Evolutionary conservation across 64 coral and sea anemone species (phyloP).

Genomic region (Anthopleura sola): DNA sequence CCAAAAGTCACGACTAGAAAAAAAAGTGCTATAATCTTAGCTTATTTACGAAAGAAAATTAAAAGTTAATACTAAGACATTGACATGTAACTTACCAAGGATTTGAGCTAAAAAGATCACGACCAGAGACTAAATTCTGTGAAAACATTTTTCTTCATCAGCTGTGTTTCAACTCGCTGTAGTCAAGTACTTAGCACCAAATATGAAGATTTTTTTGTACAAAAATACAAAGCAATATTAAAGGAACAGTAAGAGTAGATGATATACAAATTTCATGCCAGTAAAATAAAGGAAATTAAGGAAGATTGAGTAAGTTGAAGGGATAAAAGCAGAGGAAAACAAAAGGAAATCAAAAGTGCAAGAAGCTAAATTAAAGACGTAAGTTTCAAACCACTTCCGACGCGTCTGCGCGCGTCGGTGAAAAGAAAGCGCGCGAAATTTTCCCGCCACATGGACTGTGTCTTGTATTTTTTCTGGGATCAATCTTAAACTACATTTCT

Average conservation of each 20-base stretch:
- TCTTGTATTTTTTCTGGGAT: neutral
- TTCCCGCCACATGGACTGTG: constrained; percentile 44
- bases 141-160: constrained; percentile 29
- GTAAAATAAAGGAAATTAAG: too few species aligned
- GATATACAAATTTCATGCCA: too few species aligned
- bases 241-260: too few species aligned
- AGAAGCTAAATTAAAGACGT: neutral
- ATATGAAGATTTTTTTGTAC: neutral
- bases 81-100: constrained; percentile 60
- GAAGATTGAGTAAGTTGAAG: neutral
- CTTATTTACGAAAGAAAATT: neutral
- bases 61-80: neutral
- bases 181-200: neutral
- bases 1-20: constrained; percentile 73
- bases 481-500: too few species aligned
- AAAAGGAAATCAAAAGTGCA: neutral
- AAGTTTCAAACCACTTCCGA: neutral
- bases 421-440: constrained; percentile 59
- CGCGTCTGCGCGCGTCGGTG: neutral
- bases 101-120: constrained; percentile 80
- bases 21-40: neutral
- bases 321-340: neutral
- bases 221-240: neutral
- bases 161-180: neutral
- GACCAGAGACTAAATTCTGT: constrained; percentile 66